Evolutionary conservation across 2,797 vertebrate species (phyloP).

Genomic region (Novumbra hubbsi): DNA sequence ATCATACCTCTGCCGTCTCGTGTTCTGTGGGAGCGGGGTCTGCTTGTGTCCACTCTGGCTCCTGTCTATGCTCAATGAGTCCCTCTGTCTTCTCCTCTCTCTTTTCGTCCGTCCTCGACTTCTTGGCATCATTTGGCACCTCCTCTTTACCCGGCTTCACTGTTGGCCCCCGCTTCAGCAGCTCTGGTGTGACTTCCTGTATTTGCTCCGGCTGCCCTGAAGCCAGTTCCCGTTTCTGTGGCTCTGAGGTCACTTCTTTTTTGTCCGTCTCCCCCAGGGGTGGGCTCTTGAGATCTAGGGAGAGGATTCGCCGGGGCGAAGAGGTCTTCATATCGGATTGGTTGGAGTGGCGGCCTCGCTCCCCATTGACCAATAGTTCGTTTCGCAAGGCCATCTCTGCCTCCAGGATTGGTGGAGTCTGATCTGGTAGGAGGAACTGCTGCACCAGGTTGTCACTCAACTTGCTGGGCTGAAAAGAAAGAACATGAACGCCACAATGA

Average conservation of each 20-base stretch:
- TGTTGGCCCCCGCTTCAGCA: conserved; percentile 10
- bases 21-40: conserved; percentile 32
- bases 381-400: conserved; percentile 64
- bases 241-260: conserved; percentile 30
- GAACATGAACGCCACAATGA: neutral
- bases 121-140: neutral
- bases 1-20: conserved; percentile 47
- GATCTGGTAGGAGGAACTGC: conserved; percentile 71
- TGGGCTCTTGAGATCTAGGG: conserved; percentile 23
- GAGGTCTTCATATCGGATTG: conserved; percentile 42
- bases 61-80: conserved; percentile 40
- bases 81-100: neutral
- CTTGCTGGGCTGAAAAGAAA: conserved; percentile 65
- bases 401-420: conserved; percentile 68
- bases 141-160: neutral
- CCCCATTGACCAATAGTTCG: conserved; percentile 49
- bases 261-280: neutral
- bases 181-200: neutral
- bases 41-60: conserved; percentile 54
- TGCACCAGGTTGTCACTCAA: conserved; percentile 73
- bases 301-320: conserved; percentile 20
- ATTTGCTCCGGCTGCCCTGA: conserved; percentile 13
- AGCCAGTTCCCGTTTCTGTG: conserved; percentile 15
- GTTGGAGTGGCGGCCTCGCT: conserved; percentile 35
- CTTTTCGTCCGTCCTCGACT: neutral